Evolutionary conservation across 1,140 invertebrate species (phyloP).

Genomic region (Pararge aegeria): DNA sequence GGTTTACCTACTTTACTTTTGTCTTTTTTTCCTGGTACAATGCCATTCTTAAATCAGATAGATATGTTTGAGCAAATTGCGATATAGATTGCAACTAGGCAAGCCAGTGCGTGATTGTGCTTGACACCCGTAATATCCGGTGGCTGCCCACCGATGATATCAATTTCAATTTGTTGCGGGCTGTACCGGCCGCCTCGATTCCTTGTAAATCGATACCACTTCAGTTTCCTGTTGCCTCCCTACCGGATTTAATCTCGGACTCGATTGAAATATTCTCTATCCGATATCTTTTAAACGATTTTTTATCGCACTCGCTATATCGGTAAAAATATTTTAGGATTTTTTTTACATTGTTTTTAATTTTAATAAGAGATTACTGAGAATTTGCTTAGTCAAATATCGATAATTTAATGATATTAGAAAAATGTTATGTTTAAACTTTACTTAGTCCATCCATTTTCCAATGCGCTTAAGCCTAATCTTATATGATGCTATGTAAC

Average conservation of each 20-base stretch:
- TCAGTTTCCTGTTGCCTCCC: conserved; percentile 68
- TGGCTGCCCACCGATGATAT: conserved; percentile 70
- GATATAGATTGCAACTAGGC: conserved; percentile 24
- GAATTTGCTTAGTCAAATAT: too few relatives aligned
- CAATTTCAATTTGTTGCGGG: conserved; percentile 77
- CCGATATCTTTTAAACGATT: conserved; percentile 50
- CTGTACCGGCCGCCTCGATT: conserved; percentile 60
- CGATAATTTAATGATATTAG: too few relatives aligned
- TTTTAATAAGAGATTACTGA: too few relatives aligned
- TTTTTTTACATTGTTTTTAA: neutral
- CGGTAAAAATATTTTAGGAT: conserved; percentile 4
- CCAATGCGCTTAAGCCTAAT: too few relatives aligned
- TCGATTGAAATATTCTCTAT: conserved; percentile 54
- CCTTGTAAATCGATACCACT: conserved; percentile 69
- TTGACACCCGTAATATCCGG: conserved; percentile 76
- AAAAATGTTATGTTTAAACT: too few relatives aligned
- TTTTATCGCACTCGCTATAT: conserved; percentile 21
- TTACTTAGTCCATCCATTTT: too few relatives aligned
- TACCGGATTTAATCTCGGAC: conserved; percentile 65
- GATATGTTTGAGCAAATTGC: conserved; percentile 8
- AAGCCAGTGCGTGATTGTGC: conserved; percentile 46
- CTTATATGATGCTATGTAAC: too few relatives aligned
- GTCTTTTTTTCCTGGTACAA: neutral
- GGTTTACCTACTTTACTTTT: too few relatives aligned
- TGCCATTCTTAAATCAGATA: neutral